These are phyloP conservation scores for Drosophila prostipennis DNA, from an alignment of 2,888 invertebrate species.

Conservation along the genomic window DNA sequence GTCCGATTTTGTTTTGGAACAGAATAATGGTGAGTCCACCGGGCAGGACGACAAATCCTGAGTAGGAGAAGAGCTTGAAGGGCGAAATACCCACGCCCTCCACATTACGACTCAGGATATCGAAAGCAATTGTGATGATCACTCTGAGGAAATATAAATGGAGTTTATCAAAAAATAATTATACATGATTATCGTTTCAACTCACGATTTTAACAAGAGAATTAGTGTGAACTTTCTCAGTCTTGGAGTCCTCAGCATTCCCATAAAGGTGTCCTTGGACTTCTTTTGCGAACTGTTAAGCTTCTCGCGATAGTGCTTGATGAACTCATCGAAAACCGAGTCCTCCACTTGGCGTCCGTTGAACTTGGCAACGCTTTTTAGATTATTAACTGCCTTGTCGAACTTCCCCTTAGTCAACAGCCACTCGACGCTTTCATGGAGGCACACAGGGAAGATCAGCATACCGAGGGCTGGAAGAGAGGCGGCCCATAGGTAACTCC, in stretches of 20 bases:
- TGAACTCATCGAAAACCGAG: constrained; percentile 83
- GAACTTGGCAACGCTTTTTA: constrained; percentile 85
- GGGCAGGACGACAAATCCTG: constrained; percentile 84
- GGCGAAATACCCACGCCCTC: constrained; percentile 86
- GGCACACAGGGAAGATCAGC: constrained; percentile 84
- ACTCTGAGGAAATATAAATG: constrained; percentile 81
- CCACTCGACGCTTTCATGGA: constrained; percentile 87
- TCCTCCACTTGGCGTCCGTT: constrained; percentile 84
- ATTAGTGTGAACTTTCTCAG: constrained; percentile 85
- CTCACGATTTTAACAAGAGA: constrained; percentile 87
- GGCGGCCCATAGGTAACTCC: constrained; percentile 84
- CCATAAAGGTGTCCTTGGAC: constrained; percentile 83
- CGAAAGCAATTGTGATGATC: constrained; percentile 86
- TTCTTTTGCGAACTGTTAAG: constrained; percentile 47
- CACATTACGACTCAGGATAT: constrained; percentile 86
- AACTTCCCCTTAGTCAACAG: constrained; percentile 85
- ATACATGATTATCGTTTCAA: constrained; percentile 22
- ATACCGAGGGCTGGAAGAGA: constrained; percentile 85
- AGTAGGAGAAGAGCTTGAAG: constrained; percentile 85
- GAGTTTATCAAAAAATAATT: accelerated
- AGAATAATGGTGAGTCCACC: constrained; percentile 83
- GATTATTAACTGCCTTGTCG: constrained; percentile 85
- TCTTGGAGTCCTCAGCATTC: constrained; percentile 85
- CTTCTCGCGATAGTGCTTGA: constrained; percentile 70
- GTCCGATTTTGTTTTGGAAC: constrained; percentile 82